Evolutionary conservation across 2,797 vertebrate species (phyloP).

Genomic region (Enteromius radiatus): DNA sequence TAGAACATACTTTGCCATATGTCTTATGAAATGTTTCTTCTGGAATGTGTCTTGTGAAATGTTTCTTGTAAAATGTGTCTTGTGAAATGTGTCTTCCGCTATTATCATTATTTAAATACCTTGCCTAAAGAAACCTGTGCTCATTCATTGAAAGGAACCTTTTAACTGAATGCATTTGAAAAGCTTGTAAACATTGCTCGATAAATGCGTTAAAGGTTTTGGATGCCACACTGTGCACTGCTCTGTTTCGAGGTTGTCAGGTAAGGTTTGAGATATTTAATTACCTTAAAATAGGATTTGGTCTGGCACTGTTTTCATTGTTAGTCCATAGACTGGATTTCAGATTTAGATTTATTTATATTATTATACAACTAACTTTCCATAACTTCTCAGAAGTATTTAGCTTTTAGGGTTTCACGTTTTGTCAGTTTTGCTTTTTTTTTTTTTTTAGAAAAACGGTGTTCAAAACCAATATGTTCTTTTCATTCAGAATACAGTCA

Average conservation of each 20-base stretch:
- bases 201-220: neutral
- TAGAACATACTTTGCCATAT: neutral
- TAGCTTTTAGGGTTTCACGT: neutral
- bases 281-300: neutral
- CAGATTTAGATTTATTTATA: neutral
- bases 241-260: neutral
- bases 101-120: conserved; percentile 1
- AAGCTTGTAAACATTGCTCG: neutral
- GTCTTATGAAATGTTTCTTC: neutral
- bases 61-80: too few species aligned
- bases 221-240: neutral
- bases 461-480: neutral
- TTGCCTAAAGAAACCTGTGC: neutral
- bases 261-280: conserved; percentile 5
- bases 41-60: neutral
- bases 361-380: neutral
- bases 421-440: neutral
- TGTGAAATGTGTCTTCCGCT: neutral
- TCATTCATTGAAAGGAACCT: neutral
- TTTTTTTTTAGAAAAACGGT: neutral
- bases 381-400: neutral
- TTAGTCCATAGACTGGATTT: neutral
- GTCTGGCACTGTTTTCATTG: too few species aligned
- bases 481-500: conserved; percentile 8
- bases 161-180: conserved; percentile 37